These are phyloP conservation scores for Coleophora flavipennella DNA, from an alignment of 2,888 invertebrate species.

Conservation along the genomic window DNA sequence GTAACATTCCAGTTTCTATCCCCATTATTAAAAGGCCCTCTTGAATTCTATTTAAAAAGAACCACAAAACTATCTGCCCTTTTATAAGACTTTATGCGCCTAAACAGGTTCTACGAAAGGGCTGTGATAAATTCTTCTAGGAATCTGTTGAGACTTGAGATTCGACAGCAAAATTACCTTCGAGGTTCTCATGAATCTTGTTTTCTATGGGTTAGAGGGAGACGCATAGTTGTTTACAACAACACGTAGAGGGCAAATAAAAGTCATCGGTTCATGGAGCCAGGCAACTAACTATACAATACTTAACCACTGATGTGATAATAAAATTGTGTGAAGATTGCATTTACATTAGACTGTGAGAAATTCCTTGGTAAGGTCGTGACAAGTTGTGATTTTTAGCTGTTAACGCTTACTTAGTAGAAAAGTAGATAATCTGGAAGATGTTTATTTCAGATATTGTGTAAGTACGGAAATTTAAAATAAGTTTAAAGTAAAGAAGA, in stretches of 20 bases:
- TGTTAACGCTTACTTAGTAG: conserved; percentile 11
- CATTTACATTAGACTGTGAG: conserved; percentile 36
- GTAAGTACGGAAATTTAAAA: too few species aligned
- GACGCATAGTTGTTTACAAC: conserved; percentile 35
- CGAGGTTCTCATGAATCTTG: conserved; percentile 52
- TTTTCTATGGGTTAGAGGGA: conserved; percentile 52
- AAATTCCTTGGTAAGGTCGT: conserved; percentile 19
- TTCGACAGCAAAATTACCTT: conserved; percentile 55
- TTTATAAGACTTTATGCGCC: conserved; percentile 22
- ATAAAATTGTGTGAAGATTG: conserved; percentile 49
- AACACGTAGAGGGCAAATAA: conserved; percentile 52
- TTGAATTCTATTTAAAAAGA: conserved; percentile 19
- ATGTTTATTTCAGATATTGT: not conserved
- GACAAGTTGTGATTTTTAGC: conserved; percentile 15
- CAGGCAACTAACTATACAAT: conserved; percentile 30
- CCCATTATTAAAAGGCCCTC: not conserved
- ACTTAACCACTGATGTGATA: conserved; percentile 25
- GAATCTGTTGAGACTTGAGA: conserved; percentile 54
- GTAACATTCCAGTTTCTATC: too few species aligned
- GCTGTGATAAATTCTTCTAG: conserved; percentile 54
- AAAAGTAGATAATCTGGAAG: conserved; percentile 4
- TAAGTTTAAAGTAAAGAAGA: too few species aligned
- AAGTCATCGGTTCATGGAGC: conserved; percentile 48
- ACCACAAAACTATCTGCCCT: conserved; percentile 20
- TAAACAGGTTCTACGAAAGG: conserved; percentile 39